A percentile compares a stretch with the other conserved stretches of the same genome.
Evolutionary conservation across 1,140 invertebrate genomes (phyloP).

Genomic region (Diprion similis): DNA sequence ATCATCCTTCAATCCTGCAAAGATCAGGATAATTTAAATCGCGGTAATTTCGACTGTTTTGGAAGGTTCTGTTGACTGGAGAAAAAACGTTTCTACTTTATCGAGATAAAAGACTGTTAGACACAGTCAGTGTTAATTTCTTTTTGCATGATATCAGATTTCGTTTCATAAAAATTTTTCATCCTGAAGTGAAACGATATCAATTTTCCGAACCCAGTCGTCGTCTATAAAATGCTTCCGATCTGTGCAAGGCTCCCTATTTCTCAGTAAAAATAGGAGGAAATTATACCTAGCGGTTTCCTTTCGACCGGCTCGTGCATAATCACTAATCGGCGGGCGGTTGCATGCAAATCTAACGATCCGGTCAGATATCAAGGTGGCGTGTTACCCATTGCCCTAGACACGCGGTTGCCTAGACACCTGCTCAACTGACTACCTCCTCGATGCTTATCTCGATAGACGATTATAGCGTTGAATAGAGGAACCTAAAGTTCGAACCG

Average conservation of each 20-base stretch:
- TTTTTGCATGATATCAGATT: no score
- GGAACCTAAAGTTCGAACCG: background rate
- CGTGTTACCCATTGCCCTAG: background rate
- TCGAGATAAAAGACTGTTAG: background rate
- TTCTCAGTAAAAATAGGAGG: no score
- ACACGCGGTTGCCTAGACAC: background rate
- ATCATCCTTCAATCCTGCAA: no score
- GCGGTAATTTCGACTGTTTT: no score
- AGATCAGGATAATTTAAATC: no score
- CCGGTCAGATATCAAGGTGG: background rate
- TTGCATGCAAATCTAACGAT: background rate
- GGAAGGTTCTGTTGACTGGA: no score
- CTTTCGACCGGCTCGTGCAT: background rate
- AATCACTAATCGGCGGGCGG: background rate
- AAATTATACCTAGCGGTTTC: background rate
- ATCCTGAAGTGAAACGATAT: no score
- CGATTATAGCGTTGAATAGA: background rate
- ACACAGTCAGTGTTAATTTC: background rate
- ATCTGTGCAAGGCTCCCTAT: no score
- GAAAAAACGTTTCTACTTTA: background rate
- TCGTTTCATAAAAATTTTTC: no score
- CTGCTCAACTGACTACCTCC: background rate
- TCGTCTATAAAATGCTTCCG: no score
- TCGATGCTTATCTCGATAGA: background rate
- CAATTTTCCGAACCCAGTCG: no score